Evolutionary conservation across 2,888 invertebrate genomes (phyloP), one percentile per base, ranked within the genome.

Genomic region (Drosophila nigricruria): DNA sequence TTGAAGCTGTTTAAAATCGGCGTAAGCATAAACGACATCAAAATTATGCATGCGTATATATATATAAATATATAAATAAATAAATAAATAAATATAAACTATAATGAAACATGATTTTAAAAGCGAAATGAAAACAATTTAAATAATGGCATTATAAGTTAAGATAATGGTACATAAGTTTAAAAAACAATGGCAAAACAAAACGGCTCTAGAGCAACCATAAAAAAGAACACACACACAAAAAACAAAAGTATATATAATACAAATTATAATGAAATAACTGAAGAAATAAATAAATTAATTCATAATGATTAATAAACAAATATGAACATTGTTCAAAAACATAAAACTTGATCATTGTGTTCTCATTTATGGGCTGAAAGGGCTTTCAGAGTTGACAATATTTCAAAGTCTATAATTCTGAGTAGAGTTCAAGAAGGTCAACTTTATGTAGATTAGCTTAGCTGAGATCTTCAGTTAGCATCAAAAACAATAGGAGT

Each of bases 151-250:
- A 80, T 90, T 72, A 72, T 89, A 88, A 81, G 84, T 88, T 84
- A 84, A 84, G 84, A 79, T 88, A 88, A 84, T 82, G 81, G 81
- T 84, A 85, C 84, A 85, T 89, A 89, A 85, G 88, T 89, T 89
- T 83, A 88, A 85, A 88, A 89, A 88, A 89, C 79, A 82, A 86
- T 96, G 95, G 79, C 88, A 89, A 82, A 90, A 56, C 30, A 76
- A 83, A 83, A 80, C 78, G 70, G 90, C 88, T 88, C 81, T 87
- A 85, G 89, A 89, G 89, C 89, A 82, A 75, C 82, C 79, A 77
- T 77, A 78, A 82, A 86, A 79, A 14, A 34, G 23, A 23, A 23
- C 23, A 43, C 43, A 45, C 45, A 47, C 25, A 45, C 47, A 81
- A 83, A 80, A 36, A 38, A 47, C 25, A 47, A 47, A 81, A 70